Evolutionary conservation across 2,888 invertebrate species (phyloP), one percentile per base, ranked within the genome.

Genomic region (Rhimphoctona megacephalus): DNA sequence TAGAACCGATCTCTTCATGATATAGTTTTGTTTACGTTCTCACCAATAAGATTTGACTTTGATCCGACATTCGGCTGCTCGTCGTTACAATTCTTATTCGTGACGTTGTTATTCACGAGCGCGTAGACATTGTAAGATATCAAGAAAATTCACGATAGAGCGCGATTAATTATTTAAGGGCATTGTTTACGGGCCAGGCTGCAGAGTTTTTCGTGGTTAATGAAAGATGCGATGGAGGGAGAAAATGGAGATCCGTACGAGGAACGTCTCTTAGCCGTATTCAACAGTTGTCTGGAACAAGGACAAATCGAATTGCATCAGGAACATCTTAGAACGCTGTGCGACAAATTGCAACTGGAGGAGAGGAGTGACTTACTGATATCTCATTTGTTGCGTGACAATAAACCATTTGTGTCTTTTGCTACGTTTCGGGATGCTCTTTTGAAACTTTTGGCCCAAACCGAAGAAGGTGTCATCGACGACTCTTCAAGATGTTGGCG

Each of bases 261-360:
- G 94, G 96, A 97, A 94, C 97, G 97, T 95, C 95, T 98, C 91
- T 96, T 97, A 91, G 96, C 96, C 91, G 97, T 97, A 92, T 98
- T 97, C 93, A 96, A 97, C 94, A 97, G 97, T 92, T 97, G 97
- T 95, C 97, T 97, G 94, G 95, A 95, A 89, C 96, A 96, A 92
- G 96, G 96, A 91, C 95, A 96, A 92, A 97, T 97, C 90, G 96
- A 96, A 91, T 94, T 98, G 89, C 96, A 97, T 92, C 95, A 95
- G 90, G 95, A 95, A 69, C 96, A 97, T 67, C 95, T 97, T 89
- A 94, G 95, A 78, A 96, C 96, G 87, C 95, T 98, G 73, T 98
- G 98, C 94, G 96, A 96, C 91, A 96, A 97, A 88, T 95, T 98
- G 86, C 97, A 98, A 94, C 95, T 98, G 76, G 97, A 97, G 90